Evolutionary conservation across 2,888 invertebrate genomes (phyloP), one percentile per base, ranked within the genome.

Genomic region (Holacanthella duospinosa): DNA sequence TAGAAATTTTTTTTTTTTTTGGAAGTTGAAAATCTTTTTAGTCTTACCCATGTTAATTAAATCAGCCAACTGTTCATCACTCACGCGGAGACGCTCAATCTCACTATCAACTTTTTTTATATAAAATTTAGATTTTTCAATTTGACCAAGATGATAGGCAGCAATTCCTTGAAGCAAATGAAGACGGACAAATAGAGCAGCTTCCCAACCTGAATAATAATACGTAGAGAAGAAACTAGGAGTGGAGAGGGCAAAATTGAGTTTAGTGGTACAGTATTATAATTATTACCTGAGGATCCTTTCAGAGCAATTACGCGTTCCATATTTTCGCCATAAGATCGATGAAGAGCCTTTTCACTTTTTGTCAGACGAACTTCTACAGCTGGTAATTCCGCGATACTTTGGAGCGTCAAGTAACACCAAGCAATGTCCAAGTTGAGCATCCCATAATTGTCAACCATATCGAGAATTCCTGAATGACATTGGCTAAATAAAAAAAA

Each of bases 351-450:
- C 26, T 80, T 77, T 74, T 89, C 87, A 64, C 89, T 89, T 24
- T 81, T 78, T 19, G 78, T 77, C 54, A 91, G 78, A 16, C 90
- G 79, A 4, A 80, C 78, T 44, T 85, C 85, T 1, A 88, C 90
- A 77, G 90, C 89, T 3, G 86, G 86, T 57, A 87, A 76, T 71
- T 86, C 84, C 0, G 83, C 80, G 43, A 90, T 81, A 75, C 83
- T 85, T 76, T 85, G 83, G 27, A 92, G 80, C 74, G 86, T 85
- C 60, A 90, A 81, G 79, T 91, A 91, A 77, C 90, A 89, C 91
- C 92, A 92, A n/a, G 88, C 86, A 68, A 91, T 86, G 77, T 92
- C 91, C 74, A 92, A 79, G 77, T 89, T 89, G 36, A 91, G 80
- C 3, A 90, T 80, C 0, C 87, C 91, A 78, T 86, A 88, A 78